Evolutionary conservation across 2,797 vertebrate species (phyloP).

Genomic region (Chelmon rostratus): DNA sequence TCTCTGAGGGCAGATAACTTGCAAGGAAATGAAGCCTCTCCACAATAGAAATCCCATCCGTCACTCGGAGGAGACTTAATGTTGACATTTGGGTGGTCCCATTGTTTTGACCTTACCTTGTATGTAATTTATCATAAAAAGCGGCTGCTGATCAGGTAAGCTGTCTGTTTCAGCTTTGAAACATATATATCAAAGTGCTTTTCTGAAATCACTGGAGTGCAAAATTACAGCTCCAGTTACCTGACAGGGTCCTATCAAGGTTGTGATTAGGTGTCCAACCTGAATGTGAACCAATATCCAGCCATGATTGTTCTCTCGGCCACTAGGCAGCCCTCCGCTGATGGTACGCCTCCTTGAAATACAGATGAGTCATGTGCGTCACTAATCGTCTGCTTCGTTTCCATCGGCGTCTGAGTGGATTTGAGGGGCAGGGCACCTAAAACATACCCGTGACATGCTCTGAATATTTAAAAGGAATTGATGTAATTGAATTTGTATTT

Average conservation of each 20-base stretch:
- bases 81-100: constrained; percentile 62
- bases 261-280: constrained; percentile 68
- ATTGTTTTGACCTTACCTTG: constrained; percentile 71
- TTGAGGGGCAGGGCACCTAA: constrained; percentile 13
- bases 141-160: constrained; percentile 61
- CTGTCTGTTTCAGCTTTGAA: constrained; percentile 68
- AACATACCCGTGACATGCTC: constrained; percentile 8
- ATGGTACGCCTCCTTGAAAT: constrained; percentile 57
- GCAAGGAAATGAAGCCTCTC: constrained; percentile 62
- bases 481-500: constrained; percentile 21
- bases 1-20: constrained; percentile 57
- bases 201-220: constrained; percentile 69
- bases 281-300: constrained; percentile 62
- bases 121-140: constrained; percentile 70
- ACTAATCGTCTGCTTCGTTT: constrained; percentile 52
- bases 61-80: constrained; percentile 52
- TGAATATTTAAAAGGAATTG: constrained; percentile 28
- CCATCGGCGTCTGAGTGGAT: constrained; percentile 17
- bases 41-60: constrained; percentile 56
- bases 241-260: constrained; percentile 71
- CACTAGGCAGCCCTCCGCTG: constrained; percentile 25
- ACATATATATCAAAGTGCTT: constrained; percentile 75
- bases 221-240: constrained; percentile 78
- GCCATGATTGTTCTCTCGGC: constrained; percentile 49
- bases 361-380: constrained; percentile 59